phyloP scores from a whole-genome alignment of 2,888 invertebrate genomes.

The Luperina testacea region DNA sequence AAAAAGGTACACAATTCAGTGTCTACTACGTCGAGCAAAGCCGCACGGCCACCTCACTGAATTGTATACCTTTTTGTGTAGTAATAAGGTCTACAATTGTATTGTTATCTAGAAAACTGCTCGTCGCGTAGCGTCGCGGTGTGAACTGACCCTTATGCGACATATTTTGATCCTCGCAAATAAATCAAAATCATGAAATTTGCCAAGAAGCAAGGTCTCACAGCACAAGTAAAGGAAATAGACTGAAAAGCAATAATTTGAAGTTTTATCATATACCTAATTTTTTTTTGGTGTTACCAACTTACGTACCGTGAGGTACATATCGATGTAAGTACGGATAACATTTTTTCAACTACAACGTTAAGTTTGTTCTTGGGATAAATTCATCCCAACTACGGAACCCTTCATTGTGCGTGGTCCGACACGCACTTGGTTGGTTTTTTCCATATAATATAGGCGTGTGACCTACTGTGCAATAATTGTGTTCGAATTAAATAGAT shows the following conservation, averaged over 20 bases:
- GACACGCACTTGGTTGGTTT: neutral
- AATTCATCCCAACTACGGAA: neutral
- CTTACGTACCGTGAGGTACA: neutral
- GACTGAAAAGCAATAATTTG: no score
- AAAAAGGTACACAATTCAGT: no score
- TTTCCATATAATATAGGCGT: conserved; percentile 27
- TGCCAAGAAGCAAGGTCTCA: neutral
- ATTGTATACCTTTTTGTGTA: no score
- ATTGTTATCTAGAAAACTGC: no score
- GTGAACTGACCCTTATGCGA: no score
- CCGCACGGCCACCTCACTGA: no score
- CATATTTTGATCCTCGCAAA: neutral
- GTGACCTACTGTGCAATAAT: conserved; percentile 28
- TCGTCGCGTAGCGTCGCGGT: no score
- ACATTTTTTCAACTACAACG: neutral
- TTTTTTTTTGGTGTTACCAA: neutral
- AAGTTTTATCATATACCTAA: no score
- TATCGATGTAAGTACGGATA: neutral
- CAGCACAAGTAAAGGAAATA: neutral
- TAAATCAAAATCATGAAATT: neutral
- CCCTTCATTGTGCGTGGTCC: neutral
- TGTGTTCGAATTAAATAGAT: conserved; percentile 8
- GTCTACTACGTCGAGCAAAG: no score
- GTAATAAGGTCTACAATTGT: no score
- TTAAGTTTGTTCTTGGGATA: neutral